These are phyloP conservation scores for Metacarcinus magister DNA, from an alignment of 2,888 invertebrate species.

Conservation along the genomic window DNA sequence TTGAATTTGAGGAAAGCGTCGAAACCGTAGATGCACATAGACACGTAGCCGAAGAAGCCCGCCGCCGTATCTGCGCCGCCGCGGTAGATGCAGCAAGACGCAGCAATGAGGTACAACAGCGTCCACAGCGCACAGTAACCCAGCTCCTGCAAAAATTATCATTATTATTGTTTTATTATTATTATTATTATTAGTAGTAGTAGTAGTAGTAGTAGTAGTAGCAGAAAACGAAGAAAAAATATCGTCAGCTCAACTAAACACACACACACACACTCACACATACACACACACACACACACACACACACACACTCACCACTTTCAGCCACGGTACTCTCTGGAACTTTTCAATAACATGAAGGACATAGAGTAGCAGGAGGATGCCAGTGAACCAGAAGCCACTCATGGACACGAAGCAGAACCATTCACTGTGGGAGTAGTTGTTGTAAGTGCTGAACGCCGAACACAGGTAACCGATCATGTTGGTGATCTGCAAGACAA, in stretches of 20 bases:
- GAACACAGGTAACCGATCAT: constrained; percentile 92
- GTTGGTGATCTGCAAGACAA: constrained; percentile 83
- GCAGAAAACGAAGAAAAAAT: too few species aligned
- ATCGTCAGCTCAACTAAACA: too few species aligned
- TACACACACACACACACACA: too few species aligned
- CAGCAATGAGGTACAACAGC: constrained; percentile 90
- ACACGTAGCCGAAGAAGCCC: constrained; percentile 91
- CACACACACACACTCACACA: too few species aligned
- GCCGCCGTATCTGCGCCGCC: constrained; percentile 85
- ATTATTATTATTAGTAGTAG: not conserved
- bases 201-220: not conserved
- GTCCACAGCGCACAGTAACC: constrained; percentile 91
- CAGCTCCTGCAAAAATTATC: constrained; percentile 87
- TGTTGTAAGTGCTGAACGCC: constrained; percentile 87
- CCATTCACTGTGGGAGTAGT: constrained; percentile 88
- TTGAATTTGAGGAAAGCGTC: constrained; percentile 92
- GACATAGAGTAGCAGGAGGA: constrained; percentile 91
- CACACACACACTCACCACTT: constrained; percentile 74
- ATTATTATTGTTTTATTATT: not conserved
- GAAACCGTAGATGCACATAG: constrained; percentile 91
- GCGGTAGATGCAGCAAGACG: constrained; percentile 88
- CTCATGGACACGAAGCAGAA: constrained; percentile 92
- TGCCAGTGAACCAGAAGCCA: constrained; percentile 93
- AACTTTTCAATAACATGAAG: constrained; percentile 94
- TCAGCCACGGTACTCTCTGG: constrained; percentile 93